phyloP scores from a whole-genome alignment of 2,797 vertebrate genomes.

The Dipus sagitta region DNA sequence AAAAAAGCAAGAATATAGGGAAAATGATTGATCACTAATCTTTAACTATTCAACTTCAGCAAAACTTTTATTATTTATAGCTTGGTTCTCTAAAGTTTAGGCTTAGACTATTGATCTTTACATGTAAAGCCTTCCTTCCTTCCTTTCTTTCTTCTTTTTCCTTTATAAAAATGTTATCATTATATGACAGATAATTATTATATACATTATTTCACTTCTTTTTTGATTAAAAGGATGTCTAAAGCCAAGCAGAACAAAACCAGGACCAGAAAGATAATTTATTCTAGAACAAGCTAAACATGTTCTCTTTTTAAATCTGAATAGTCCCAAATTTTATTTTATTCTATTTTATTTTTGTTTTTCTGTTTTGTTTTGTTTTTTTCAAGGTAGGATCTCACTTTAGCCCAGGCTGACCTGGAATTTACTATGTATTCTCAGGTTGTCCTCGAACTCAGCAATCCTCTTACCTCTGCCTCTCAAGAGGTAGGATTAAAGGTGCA shows the following conservation, averaged over 20 bases:
- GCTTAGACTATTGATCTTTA: not conserved
- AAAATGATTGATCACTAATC: not conserved
- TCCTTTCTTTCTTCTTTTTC: not conserved
- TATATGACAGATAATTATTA: not conserved
- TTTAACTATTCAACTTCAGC: slow-evolving; percentile 12
- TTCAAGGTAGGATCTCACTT: too few species aligned
- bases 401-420: too few species aligned
- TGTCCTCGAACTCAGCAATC: too few species aligned
- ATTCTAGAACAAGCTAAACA: not conserved
- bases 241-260: slow-evolving; percentile 7
- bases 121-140: not conserved
- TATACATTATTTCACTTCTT: not conserved
- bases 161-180: not conserved
- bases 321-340: not conserved
- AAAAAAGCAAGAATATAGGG: not conserved
- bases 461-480: too few species aligned
- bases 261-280: slow-evolving; percentile 15
- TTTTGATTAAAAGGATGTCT: not conserved
- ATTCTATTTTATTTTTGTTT: too few species aligned
- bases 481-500: too few species aligned
- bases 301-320: not conserved
- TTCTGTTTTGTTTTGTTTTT: too few species aligned
- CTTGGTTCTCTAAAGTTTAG: not conserved
- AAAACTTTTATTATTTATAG: slow-evolving; percentile 9
- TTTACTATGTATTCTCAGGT: too few species aligned